Evolutionary conservation across 2,113 vertebrate species (phyloP).

Genomic region (Smithornis capensis): DNA sequence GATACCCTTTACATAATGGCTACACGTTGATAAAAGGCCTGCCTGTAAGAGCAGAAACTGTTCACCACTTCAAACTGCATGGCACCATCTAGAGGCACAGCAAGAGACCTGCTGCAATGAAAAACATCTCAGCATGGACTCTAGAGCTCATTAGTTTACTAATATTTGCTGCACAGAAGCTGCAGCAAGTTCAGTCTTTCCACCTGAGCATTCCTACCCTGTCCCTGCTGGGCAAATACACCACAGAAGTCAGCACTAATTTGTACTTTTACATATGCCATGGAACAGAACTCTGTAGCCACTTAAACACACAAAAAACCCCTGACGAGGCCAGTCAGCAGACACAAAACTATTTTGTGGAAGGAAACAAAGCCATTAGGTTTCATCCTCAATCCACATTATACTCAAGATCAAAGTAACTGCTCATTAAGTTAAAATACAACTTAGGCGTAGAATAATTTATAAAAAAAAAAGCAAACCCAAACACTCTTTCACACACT

Average conservation of each 20-base stretch:
- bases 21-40: not conserved
- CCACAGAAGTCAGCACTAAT: not conserved
- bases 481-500: not conserved
- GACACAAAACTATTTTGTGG: not conserved
- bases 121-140: not conserved
- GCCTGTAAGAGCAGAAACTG: not conserved
- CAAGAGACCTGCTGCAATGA: not conserved
- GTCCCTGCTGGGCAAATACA: not conserved
- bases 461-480: not conserved
- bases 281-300: not conserved
- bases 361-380: not conserved
- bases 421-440: not conserved
- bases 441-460: not conserved
- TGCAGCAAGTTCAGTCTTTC: not conserved
- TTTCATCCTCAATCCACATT: not conserved
- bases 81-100: slow-evolving; percentile 49
- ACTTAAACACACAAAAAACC: not conserved
- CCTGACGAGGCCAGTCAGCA: not conserved
- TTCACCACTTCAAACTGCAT: not conserved
- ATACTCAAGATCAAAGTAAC: not conserved
- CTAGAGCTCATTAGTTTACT: not conserved
- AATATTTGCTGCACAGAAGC: not conserved
- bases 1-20: not conserved
- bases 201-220: not conserved
- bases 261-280: not conserved